Base-by-base conservation (phyloP, 2,113 vertebrate genomes). In the Numida meleagris region DNA sequence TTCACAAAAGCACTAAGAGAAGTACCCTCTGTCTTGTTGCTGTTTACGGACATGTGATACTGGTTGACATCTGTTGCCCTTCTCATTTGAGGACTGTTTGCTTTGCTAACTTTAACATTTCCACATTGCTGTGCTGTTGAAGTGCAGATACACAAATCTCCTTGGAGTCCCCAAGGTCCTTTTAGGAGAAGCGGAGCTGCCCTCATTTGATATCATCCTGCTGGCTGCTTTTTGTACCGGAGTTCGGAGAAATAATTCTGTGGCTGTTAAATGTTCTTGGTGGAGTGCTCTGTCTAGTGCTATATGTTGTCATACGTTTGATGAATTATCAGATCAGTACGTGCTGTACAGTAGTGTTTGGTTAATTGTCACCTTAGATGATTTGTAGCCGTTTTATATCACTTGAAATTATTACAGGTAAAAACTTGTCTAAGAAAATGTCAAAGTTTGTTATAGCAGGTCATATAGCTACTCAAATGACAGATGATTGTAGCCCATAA, bases 21-120 rank as follows among this genome's bases (percentile, higher is more conserved):
- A 96, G 93, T 96, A 82, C 90, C 89, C 96, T 94, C 72, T 92
- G 86, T 78, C 83, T 89, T 81, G 68, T 95, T 95, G 94, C 94
- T 96, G 95, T 97, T 96, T 97, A 97, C 95, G 95, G 97, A 96
- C 91, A 97, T 91, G 85, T 92, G 97, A 97, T 97, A 94, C 94
- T 53, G 72, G 53, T 88, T 97, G 96, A 97, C 97, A 97, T 97
- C 96, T 97, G 97, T 97, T 97, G 95, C 96, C 95, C 94, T 97
- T 97, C 97, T 97, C 94, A 92, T 95, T 84, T 91, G 93, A 95
- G 95, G 94, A 93, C 86, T 85, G 93, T 94, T 96, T 94, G 90
- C 96, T 97, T 95, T 96, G 81, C 95, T 97, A 94, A 92, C 93
- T 95, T 95, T 96, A 97, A 95, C 95, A 95, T 96, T 97, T 97